A percentile compares a stretch with the other conserved stretches of the same genome.
Evolutionary conservation across 2,888 invertebrate species (phyloP).

Genomic region (Hypolimnas misippus): DNA sequence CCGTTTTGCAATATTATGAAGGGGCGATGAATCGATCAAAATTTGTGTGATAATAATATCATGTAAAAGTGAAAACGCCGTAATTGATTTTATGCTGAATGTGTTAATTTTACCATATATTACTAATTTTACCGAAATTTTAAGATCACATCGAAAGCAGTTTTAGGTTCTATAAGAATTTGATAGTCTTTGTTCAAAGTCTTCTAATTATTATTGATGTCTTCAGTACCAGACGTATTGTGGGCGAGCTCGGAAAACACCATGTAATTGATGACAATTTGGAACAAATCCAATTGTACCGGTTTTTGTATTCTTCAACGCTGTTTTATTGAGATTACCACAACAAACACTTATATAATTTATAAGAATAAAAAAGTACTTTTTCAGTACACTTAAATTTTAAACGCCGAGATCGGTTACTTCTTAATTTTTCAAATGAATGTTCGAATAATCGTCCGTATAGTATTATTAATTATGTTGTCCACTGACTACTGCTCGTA

Average conservation of each 20-base stretch:
- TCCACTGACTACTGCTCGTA: too few species aligned
- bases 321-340: conserved; percentile 23
- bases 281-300: conserved; percentile 31
- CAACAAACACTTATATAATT: conserved; percentile 13
- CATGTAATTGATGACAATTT: conserved; percentile 31
- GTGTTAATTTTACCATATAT: not conserved
- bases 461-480: too few species aligned
- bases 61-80: conserved; percentile 25
- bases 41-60: conserved; percentile 30
- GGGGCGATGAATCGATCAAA: conserved; percentile 33
- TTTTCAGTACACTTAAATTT: not conserved
- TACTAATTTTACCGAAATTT: not conserved
- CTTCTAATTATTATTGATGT: conserved; percentile 10
- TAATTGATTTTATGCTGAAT: conserved; percentile 14
- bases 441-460: too few species aligned
- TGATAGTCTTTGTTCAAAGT: not conserved
- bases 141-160: too few species aligned
- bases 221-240: conserved; percentile 22
- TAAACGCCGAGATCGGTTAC: not conserved
- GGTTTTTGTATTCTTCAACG: conserved; percentile 20
- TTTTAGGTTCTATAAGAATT: too few species aligned
- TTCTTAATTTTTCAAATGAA: too few species aligned
- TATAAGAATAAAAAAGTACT: not conserved
- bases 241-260: conserved; percentile 36
- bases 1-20: conserved; percentile 24